Base-by-base conservation (phyloP, 2,113 vertebrate genomes). In the Dasyornis broadbenti region DNA sequence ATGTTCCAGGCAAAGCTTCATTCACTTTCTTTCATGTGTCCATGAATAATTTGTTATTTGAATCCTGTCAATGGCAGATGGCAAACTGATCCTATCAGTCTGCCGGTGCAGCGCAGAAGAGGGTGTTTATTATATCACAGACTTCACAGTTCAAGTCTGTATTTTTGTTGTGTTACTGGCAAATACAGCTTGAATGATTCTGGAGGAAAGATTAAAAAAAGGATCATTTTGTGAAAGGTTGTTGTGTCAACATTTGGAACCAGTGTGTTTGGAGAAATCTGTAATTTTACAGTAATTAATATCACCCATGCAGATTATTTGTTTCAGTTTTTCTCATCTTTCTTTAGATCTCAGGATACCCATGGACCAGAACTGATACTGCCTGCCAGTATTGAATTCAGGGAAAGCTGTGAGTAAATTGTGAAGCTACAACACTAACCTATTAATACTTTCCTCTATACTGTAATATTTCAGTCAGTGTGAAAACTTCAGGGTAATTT, bases 381-480 rank as follows among this genome's bases (percentile, higher is more conserved):
- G 86, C 99, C 99, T 66, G 99, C 99, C 76, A 98, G 99, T 97
- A 99, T 99, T 76, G 99, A 99, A 97, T 99, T 99, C 98, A 98
- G 99, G 97, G 99, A 99, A 96, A 99, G 98, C 89, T 99, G 99
- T 99, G 92, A 99, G 99, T 99, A 95, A 47, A 79, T 56, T 47
- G 16, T 57, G 28, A 84, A 73, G 15, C 71, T 91, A 13, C 6
- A 77, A 35, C 12, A 16, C 49, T 49, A 49, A 61, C 9, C 11
- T 65, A 7, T 26, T 56, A 54, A 28, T 8, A 3, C 0, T 0
- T 59, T 91, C 45, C 86, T 61, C 47, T 89, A 0, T 81, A 35
- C 16, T 47, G 10, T 63, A 56, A 3, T 69, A 52, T 60, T 92
- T 78, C 35, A 47, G 33, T 39, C 56, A 47, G 24, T 47, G 68